Conservation (phyloP, 2,113 vertebrate species). For the Neolamprologus caudopunctatus region DNA sequence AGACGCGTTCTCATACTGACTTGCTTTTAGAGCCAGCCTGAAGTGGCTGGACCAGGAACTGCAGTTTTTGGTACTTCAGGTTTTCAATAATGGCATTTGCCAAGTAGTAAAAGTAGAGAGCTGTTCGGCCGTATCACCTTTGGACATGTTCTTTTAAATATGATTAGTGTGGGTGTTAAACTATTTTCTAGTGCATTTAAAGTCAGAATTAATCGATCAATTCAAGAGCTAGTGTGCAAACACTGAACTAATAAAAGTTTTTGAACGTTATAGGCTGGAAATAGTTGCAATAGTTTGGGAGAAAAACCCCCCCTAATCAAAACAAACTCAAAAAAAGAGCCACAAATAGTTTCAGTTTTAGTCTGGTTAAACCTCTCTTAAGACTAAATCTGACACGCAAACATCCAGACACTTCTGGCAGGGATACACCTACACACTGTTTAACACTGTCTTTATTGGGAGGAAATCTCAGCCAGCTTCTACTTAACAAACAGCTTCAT, state of each 20-base stretch:
- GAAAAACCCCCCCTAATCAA: background rate
- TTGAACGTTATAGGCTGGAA: background rate
- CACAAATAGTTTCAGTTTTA: fast-evolving
- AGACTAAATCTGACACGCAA: background rate
- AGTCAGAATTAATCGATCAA: background rate
- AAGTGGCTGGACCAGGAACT: background rate
- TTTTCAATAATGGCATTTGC: background rate
- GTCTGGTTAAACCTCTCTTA: background rate
- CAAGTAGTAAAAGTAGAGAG: background rate
- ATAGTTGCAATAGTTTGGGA: background rate
- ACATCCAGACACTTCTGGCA: background rate
- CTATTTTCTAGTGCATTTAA: background rate
- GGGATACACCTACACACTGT: background rate
- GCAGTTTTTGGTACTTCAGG: background rate
- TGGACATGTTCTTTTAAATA: background rate
- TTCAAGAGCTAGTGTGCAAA: background rate
- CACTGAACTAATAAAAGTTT: background rate
- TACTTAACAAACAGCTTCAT: background rate
- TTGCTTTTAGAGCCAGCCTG: background rate
- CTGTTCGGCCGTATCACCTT: fast-evolving
- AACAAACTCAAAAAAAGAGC: background rate
- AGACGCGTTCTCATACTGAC: background rate
- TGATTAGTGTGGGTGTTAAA: background rate
- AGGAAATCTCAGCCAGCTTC: background rate
- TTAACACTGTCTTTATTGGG: background rate